Evolutionary conservation across 2,113 vertebrate genomes (phyloP).

Genomic region (Scolopax mira): DNA sequence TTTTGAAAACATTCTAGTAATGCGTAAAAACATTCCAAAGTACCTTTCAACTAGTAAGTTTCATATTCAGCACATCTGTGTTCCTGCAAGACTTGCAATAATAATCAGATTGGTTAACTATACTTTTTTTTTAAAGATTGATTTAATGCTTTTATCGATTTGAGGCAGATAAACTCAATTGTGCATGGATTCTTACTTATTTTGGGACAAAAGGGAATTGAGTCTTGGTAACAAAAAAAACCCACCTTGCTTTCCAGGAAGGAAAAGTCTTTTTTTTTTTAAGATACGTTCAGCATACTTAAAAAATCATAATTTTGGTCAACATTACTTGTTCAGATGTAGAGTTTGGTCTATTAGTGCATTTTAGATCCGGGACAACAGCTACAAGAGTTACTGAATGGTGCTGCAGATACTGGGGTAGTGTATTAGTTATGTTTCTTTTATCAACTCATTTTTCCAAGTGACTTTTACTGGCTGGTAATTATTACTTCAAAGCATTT

Average conservation of each 20-base stretch:
- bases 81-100: constrained; percentile 62
- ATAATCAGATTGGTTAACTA: constrained; percentile 72
- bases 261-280: not conserved
- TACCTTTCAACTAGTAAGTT: constrained; percentile 58
- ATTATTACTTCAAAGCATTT: constrained; percentile 31
- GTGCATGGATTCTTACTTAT: constrained; percentile 71
- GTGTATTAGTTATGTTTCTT: not conserved
- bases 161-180: constrained; percentile 71
- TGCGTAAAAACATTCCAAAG: constrained; percentile 47
- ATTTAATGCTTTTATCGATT: constrained; percentile 74
- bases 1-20: constrained; percentile 60
- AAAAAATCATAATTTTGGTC: not conserved
- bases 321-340: not conserved
- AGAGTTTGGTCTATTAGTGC: not conserved
- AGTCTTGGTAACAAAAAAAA: not conserved
- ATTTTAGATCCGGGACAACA: not conserved
- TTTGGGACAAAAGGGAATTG: constrained; percentile 56
- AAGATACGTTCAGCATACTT: not conserved
- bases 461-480: not conserved
- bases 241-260: not conserved
- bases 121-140: constrained; percentile 61
- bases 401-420: not conserved
- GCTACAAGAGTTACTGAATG: not conserved
- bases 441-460: not conserved
- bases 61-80: constrained; percentile 60